phyloP scores from a whole-genome alignment of 2,797 vertebrate species.

The Poecilia velifera region DNA sequence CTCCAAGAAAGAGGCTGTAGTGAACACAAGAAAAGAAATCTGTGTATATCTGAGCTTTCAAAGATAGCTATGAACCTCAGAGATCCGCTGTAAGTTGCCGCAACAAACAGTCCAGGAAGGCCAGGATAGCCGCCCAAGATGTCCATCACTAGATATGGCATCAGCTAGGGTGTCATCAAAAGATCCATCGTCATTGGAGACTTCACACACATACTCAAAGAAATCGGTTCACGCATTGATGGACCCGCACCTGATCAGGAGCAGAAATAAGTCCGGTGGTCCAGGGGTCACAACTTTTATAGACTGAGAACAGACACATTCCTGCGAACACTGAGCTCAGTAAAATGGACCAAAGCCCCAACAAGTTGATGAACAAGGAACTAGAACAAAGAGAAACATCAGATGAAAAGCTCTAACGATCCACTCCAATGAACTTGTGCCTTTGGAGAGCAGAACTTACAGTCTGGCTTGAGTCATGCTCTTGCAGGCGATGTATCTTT shows the following conservation, averaged over 20 bases:
- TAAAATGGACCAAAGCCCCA: slow-evolving; percentile 88
- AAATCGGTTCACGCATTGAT: neutral
- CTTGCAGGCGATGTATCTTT: slow-evolving; percentile 95
- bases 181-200: neutral
- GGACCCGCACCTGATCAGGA: slow-evolving; percentile 87
- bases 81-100: slow-evolving; percentile 83
- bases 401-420: neutral
- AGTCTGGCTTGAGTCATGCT: slow-evolving; percentile 89
- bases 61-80: slow-evolving; percentile 82
- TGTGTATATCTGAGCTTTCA: neutral
- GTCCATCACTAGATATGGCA: slow-evolving; percentile 94
- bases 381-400: slow-evolving; percentile 65
- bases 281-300: slow-evolving; percentile 92
- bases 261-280: slow-evolving; percentile 82
- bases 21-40: neutral
- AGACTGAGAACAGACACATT: slow-evolving; percentile 89
- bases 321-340: slow-evolving; percentile 85
- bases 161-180: slow-evolving; percentile 75
- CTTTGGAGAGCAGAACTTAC: slow-evolving; percentile 78
- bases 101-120: slow-evolving; percentile 86
- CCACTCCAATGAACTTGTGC: neutral
- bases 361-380: slow-evolving; percentile 90
- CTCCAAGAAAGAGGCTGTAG: neutral
- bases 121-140: slow-evolving; percentile 88
- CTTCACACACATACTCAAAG: neutral